phyloP scores from a whole-genome alignment of 1,140 invertebrate genomes.

The Pararge aegeria region DNA sequence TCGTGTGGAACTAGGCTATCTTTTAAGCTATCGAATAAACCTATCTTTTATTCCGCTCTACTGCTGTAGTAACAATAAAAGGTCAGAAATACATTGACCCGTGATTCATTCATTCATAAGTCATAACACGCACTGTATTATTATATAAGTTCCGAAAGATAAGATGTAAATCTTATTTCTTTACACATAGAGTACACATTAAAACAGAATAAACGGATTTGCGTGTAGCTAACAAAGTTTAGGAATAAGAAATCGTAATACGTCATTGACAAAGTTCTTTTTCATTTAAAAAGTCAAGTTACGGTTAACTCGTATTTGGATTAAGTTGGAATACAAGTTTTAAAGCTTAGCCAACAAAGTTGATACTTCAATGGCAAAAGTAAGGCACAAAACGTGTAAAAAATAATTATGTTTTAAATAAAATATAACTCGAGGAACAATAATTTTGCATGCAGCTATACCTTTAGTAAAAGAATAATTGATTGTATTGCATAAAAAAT shows the following conservation, averaged over 20 bases:
- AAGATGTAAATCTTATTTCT: neutral
- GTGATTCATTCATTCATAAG: conserved; percentile 22
- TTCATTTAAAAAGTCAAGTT: neutral
- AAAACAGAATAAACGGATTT: neutral
- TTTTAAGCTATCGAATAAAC: too few species aligned
- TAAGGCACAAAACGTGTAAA: too few species aligned
- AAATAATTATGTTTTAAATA: too few species aligned
- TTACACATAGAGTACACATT: neutral
- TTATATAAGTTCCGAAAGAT: too few species aligned
- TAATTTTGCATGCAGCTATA: neutral
- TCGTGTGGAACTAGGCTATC: too few species aligned
- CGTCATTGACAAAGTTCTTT: neutral
- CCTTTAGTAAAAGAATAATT: neutral
- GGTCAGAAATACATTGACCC: conserved; percentile 23
- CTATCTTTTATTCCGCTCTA: neutral
- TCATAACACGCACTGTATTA: conserved; percentile 5
- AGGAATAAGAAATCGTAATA: neutral
- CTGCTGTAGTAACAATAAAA: neutral
- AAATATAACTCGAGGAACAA: too few species aligned
- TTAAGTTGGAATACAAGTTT: too few species aligned
- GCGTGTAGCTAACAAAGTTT: neutral
- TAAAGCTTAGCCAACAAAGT: too few species aligned
- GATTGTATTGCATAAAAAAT: neutral
- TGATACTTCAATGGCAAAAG: too few species aligned
- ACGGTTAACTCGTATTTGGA: neutral